These are phyloP conservation scores for Phalacrocorax brasilianus DNA, from an alignment of 2,113 vertebrate species.

Conservation along the genomic window DNA sequence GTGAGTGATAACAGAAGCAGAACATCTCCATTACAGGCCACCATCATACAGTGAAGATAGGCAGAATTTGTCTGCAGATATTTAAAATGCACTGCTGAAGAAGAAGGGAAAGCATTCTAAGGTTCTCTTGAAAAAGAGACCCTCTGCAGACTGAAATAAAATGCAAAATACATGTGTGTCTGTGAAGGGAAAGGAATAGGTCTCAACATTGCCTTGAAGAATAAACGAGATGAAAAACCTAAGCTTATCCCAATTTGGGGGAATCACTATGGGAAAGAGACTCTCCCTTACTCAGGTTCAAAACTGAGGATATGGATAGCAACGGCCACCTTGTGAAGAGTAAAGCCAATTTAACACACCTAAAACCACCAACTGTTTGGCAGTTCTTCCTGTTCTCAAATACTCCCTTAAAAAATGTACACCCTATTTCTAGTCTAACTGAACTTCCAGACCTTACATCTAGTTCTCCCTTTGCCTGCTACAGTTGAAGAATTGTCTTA, in stretches of 20 bases:
- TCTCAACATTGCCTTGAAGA: background rate
- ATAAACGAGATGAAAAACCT: background rate
- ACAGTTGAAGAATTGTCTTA: background rate
- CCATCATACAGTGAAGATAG: background rate
- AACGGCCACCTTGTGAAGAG: background rate
- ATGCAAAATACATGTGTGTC: background rate
- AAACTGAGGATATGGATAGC: background rate
- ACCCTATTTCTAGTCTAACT: background rate
- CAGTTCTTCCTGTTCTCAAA: background rate
- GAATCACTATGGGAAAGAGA: background rate
- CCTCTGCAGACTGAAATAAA: background rate
- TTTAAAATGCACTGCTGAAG: background rate
- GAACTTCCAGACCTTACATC: background rate
- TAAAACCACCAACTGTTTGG: background rate
- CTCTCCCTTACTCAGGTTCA: background rate
- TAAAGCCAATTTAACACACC: background rate
- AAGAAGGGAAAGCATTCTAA: background rate
- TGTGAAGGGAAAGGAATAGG: background rate
- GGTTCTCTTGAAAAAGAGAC: background rate
- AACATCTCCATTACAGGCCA: background rate
- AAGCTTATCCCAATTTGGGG: background rate
- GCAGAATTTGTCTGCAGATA: background rate
- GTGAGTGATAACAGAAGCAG: background rate
- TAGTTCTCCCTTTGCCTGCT: background rate
- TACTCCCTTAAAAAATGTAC: background rate